Percentiles rank a stretch among this genome's conserved stretches.
phyloP scores from a whole-genome alignment of 2,797 vertebrate species.

The Melanogrammus aeglefinus region DNA sequence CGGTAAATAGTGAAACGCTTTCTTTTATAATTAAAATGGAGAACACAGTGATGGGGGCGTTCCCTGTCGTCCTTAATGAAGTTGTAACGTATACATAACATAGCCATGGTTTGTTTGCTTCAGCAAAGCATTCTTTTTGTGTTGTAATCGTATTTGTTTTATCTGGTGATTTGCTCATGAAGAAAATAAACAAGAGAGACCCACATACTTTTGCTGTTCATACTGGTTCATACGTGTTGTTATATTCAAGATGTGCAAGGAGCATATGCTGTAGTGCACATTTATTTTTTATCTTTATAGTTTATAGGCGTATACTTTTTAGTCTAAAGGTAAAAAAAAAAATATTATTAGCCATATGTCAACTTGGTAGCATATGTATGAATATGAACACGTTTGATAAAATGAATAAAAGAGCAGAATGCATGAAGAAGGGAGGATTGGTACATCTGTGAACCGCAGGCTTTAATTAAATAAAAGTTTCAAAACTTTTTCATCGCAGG shows the following conservation, averaged over 20 bases:
- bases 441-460: conserved; percentile 4
- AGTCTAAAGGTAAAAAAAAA: neutral
- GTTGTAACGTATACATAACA: conserved; percentile 78
- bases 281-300: neutral
- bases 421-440: neutral
- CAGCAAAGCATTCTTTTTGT: conserved; percentile 72
- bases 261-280: neutral
- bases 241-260: neutral
- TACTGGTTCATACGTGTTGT: conserved; percentile 33
- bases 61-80: conserved; percentile 74
- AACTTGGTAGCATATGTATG: conserved; percentile 2
- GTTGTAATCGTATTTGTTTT: conserved; percentile 84
- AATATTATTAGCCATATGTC: conserved; percentile 1
- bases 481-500: neutral
- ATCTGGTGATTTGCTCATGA: conserved; percentile 78
- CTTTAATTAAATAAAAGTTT: neutral
- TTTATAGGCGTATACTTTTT: neutral
- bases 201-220: conserved; percentile 52
- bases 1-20: conserved; percentile 64
- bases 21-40: conserved; percentile 68
- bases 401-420: neutral
- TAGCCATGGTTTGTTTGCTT: conserved; percentile 73
- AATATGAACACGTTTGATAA: neutral
- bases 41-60: conserved; percentile 57
- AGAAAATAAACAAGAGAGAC: conserved; percentile 74